Percentiles rank a stretch among this genome's conserved stretches.
These are phyloP conservation scores for Triplophysa yarkandensis DNA, from an alignment of 2,797 vertebrate species.

Conservation along the genomic window DNA sequence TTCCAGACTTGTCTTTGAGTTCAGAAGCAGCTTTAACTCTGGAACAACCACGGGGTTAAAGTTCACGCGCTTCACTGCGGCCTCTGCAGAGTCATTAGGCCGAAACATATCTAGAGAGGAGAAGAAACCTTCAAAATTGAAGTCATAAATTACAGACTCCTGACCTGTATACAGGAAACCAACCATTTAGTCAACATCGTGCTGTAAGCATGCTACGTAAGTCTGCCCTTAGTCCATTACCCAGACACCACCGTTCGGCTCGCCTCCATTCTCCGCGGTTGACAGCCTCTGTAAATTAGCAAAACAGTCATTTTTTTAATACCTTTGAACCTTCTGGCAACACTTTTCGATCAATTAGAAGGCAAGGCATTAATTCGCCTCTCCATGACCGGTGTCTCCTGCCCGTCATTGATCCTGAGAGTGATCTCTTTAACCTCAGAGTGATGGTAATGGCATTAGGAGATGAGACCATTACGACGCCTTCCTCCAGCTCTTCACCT, in stretches of 20 bases:
- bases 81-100: conserved; percentile 52
- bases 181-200: conserved; percentile 60
- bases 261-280: conserved; percentile 41
- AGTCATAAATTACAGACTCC: conserved; percentile 60
- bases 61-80: conserved; percentile 44
- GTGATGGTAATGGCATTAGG: conserved; percentile 62
- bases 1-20: neutral
- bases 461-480: conserved; percentile 69
- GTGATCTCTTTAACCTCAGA: conserved; percentile 59
- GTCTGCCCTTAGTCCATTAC: conserved; percentile 63
- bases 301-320: conserved; percentile 61
- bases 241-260: conserved; percentile 52
- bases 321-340: conserved; percentile 61
- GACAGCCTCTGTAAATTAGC: conserved; percentile 61
- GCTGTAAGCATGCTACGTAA: conserved; percentile 59
- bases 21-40: conserved; percentile 13
- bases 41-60: conserved; percentile 29
- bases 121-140: conserved; percentile 57
- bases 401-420: conserved; percentile 58
- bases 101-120: conserved; percentile 28
- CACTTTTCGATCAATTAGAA: conserved; percentile 63
- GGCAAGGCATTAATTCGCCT: conserved; percentile 59
- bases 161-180: conserved; percentile 63
- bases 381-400: conserved; percentile 53
- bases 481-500: conserved; percentile 57